Evolutionary conservation across 2,888 invertebrate species (phyloP).

Genomic region (Calameuta idolon): DNA sequence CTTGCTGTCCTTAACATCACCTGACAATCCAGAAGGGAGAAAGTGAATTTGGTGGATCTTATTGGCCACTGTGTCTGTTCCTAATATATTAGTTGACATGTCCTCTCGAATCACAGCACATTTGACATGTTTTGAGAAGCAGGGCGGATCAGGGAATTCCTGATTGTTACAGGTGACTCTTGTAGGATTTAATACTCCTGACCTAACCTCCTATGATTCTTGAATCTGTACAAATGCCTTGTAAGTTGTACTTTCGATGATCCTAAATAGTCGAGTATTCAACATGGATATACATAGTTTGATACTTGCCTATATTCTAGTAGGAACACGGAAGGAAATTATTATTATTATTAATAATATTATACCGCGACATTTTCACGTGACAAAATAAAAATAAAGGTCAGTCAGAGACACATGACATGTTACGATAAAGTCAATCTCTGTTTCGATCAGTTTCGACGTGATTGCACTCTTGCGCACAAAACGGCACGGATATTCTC

Average conservation of each 20-base stretch:
- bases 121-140: too few species aligned
- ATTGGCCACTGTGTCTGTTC: slow-evolving; percentile 7
- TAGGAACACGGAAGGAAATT: not conserved
- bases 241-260: too few species aligned
- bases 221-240: too few species aligned
- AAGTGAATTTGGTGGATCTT: too few species aligned
- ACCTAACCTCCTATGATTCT: too few species aligned
- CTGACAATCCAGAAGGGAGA: slow-evolving; percentile 21
- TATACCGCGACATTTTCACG: slow-evolving; percentile 37
- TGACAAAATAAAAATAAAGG: slow-evolving; percentile 43
- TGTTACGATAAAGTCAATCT: slow-evolving; percentile 18
- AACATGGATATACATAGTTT: too few species aligned
- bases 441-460: slow-evolving; percentile 13
- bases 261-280: too few species aligned
- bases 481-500: too few species aligned
- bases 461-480: not conserved
- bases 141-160: too few species aligned
- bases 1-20: slow-evolving; percentile 44
- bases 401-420: slow-evolving; percentile 41
- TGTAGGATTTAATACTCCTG: too few species aligned
- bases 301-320: slow-evolving; percentile 15
- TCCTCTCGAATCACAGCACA: too few species aligned
- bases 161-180: too few species aligned
- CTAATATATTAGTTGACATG: not conserved
- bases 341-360: slow-evolving; percentile 10